A percentile compares a stretch with the other conserved stretches of the same genome.
Conservation (phyloP, 1,140 invertebrate species). For the Cardiocondyla obscurior region DNA sequence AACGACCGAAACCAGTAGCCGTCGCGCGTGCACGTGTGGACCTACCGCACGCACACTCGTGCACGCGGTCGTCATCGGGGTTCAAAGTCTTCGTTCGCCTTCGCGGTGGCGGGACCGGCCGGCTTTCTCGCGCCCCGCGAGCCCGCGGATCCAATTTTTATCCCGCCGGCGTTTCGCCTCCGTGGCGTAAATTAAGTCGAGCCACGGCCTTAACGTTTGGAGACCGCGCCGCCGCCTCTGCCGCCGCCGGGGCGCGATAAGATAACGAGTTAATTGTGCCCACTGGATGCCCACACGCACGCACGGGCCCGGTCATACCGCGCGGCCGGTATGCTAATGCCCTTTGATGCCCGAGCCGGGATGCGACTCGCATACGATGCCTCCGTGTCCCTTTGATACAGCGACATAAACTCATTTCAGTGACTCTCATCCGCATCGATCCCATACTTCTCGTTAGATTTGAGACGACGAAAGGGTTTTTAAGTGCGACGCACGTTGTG, state of each 20-base stretch:
- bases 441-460: background rate
- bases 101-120: background rate
- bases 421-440: constrained; percentile 73
- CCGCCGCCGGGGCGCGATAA: constrained; percentile 78
- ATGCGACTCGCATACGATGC: constrained; percentile 78
- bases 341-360: constrained; percentile 80
- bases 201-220: constrained; percentile 83
- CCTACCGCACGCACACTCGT: constrained; percentile 2
- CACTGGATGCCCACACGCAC: constrained; percentile 82
- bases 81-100: constrained; percentile 37
- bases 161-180: constrained; percentile 52
- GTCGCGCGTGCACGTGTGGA: background rate
- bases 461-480: background rate
- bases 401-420: constrained; percentile 82
- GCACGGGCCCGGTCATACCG: constrained; percentile 77
- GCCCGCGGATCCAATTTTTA: constrained; percentile 67
- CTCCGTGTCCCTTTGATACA: constrained; percentile 82
- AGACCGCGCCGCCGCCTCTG: constrained; percentile 76
- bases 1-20: constrained; percentile 19
- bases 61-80: background rate
- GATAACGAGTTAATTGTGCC: constrained; percentile 85
- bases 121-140: background rate
- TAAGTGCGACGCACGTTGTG: too few species aligned
- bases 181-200: constrained; percentile 83
- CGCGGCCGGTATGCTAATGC: constrained; percentile 82